phyloP scores from a whole-genome alignment of 2,113 vertebrate species.

The Rattus norvegicus region DNA sequence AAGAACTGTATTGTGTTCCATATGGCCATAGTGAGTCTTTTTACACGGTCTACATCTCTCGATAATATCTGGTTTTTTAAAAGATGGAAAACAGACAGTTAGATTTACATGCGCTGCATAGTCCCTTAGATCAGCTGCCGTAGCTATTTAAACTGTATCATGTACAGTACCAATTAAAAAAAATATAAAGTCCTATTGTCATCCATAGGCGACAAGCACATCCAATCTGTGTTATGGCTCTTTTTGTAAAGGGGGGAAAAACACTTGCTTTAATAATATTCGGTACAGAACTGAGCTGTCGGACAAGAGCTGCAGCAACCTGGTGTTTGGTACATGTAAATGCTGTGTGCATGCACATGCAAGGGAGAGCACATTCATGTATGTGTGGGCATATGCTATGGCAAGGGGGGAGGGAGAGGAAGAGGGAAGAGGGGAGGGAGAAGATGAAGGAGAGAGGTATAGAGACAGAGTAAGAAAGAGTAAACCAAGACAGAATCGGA shows the following conservation, averaged over 20 bases:
- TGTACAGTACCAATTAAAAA: neutral
- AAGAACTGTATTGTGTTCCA: slow-evolving; percentile 97
- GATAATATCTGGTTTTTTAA: slow-evolving; percentile 92
- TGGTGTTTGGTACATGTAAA: too few species aligned
- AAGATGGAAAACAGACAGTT: slow-evolving; percentile 64
- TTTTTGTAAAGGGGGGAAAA: neutral
- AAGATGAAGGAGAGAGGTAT: accelerated
- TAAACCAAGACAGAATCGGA: neutral
- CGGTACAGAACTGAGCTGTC: neutral
- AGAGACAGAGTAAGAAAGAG: neutral
- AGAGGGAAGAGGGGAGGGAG: neutral
- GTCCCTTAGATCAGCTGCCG: neutral
- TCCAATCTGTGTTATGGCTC: neutral
- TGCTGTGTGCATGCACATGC: neutral
- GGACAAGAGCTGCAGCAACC: neutral
- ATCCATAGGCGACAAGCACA: neutral
- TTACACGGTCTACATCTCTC: slow-evolving; percentile 95
- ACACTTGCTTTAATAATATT: neutral
- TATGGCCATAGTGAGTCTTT: slow-evolving; percentile 95
- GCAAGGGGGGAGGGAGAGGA: neutral
- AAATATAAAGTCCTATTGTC: neutral
- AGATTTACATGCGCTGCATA: slow-evolving; percentile 72
- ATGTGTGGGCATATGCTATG: neutral
- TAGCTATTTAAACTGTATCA: neutral
- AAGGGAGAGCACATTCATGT: neutral